Percentiles rank a stretch among this genome's conserved stretches.
phyloP scores from a whole-genome alignment of 2,888 invertebrate species.

The Lepetodrilus schrolli region DNA sequence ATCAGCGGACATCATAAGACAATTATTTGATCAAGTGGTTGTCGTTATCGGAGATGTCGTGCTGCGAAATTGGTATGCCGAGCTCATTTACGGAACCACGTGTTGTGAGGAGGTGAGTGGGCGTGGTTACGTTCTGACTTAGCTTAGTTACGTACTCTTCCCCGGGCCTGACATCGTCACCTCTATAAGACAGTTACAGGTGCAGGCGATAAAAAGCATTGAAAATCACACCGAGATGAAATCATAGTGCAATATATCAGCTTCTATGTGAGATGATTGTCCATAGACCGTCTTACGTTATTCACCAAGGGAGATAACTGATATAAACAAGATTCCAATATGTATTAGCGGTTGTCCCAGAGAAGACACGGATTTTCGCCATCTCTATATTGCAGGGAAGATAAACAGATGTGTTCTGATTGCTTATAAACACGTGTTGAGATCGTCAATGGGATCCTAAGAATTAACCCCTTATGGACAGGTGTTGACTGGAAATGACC shows the following conservation, averaged over 20 bases:
- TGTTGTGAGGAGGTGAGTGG: not conserved
- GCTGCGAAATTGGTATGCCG: constrained; percentile 15
- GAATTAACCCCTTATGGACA: too few relatives aligned
- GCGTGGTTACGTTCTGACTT: not conserved
- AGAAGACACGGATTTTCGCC: not conserved
- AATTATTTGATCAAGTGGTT: constrained; percentile 21
- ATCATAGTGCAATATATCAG: constrained; percentile 24
- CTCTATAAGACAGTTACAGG: not conserved
- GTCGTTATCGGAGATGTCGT: constrained; percentile 23
- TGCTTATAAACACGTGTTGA: too few relatives aligned
- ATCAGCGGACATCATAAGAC: constrained; percentile 22
- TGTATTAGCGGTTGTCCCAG: not conserved
- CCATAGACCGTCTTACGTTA: not conserved
- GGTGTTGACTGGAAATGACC: too few relatives aligned
- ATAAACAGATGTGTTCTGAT: too few relatives aligned
- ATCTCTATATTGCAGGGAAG: not conserved
- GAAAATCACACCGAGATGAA: not conserved
- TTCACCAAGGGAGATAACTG: constrained; percentile 19
- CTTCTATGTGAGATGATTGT: not conserved
- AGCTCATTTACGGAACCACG: constrained; percentile 9
- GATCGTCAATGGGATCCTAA: too few relatives aligned
- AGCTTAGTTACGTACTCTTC: constrained; percentile 15
- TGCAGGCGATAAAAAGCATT: constrained; percentile 11
- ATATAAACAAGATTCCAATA: not conserved
- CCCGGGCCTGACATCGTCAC: not conserved